phyloP scores from a whole-genome alignment of 2,888 invertebrate species.

The Digitonthophagus gazella region DNA sequence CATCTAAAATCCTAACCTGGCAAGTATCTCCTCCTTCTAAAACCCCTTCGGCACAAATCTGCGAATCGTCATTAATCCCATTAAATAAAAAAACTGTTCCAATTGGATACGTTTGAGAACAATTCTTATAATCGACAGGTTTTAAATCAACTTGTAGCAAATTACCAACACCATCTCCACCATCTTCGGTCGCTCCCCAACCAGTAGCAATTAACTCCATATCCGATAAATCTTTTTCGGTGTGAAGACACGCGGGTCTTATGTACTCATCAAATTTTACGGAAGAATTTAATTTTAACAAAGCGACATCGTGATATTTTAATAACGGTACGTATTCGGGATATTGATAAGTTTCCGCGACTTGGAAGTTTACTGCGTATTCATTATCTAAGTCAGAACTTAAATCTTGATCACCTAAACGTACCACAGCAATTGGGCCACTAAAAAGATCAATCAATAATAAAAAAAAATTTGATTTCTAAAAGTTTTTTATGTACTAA shows the following conservation, averaged over 20 bases:
- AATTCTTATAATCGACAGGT: not conserved
- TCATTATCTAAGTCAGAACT: conserved; percentile 18
- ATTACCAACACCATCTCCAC: conserved; percentile 36
- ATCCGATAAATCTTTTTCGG: conserved; percentile 28
- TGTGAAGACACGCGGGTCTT: conserved; percentile 52
- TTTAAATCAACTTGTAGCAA: conserved; percentile 51
- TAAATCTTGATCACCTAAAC: conserved; percentile 48
- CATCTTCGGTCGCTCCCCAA: too few species aligned
- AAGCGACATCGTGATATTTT: conserved; percentile 55
- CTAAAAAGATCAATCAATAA: not conserved
- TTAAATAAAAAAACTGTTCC: too few species aligned
- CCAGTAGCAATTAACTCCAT: conserved; percentile 48
- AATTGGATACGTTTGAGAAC: conserved; percentile 2
- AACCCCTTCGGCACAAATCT: conserved; percentile 23
- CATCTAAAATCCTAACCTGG: too few species aligned
- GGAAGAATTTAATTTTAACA: conserved; percentile 47
- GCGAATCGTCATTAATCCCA: conserved; percentile 12
- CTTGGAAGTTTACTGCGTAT: conserved; percentile 40
- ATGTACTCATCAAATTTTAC: conserved; percentile 46
- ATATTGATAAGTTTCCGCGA: conserved; percentile 45
- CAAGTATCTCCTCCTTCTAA: conserved; percentile 22
- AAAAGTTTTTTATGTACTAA: not conserved
- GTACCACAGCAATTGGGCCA: conserved; percentile 11
- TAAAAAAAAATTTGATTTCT: too few species aligned
- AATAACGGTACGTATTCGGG: conserved; percentile 47